These are phyloP conservation scores for Zoanthus sansibaricus DNA, from an alignment of 92 coral and sea anemone genomes.

Conservation along the genomic window DNA sequence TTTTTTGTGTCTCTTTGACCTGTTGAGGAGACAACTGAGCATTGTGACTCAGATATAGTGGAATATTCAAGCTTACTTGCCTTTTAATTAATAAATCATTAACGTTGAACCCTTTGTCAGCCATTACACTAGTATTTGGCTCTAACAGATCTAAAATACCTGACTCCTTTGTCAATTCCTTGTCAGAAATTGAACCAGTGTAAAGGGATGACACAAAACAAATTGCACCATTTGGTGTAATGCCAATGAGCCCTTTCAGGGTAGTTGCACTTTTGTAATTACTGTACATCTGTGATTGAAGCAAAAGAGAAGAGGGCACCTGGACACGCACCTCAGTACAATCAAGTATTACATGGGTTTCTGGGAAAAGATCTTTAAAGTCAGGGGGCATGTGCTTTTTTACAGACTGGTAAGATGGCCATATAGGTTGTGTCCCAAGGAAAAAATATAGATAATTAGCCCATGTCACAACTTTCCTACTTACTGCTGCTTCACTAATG, in stretches of 20 bases:
- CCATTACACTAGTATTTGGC: slow-evolving; percentile 5
- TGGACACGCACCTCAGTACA: slow-evolving; percentile 44
- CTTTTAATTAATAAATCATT: neutral
- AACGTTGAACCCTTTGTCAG: slow-evolving; percentile 2
- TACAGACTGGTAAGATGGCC: slow-evolving; percentile 44
- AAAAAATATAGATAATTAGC: slow-evolving; percentile 60
- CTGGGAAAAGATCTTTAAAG: slow-evolving; percentile 35
- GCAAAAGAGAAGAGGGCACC: slow-evolving; percentile 38
- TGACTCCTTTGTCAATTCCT: slow-evolving; percentile 13
- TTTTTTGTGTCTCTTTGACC: slow-evolving; percentile 46
- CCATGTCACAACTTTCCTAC: slow-evolving; percentile 60
- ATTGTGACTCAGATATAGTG: slow-evolving; percentile 2
- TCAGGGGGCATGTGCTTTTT: slow-evolving; percentile 45
- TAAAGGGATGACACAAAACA: slow-evolving; percentile 7
- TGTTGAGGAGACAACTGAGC: neutral
- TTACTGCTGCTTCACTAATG: slow-evolving; percentile 37
- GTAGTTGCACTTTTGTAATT: slow-evolving; percentile 7
- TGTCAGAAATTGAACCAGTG: slow-evolving; percentile 22
- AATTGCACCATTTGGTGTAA: slow-evolving; percentile 19
- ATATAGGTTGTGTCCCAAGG: slow-evolving; percentile 51
- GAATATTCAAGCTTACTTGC: neutral
- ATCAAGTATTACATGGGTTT: slow-evolving; percentile 45
- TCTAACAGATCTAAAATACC: slow-evolving; percentile 4
- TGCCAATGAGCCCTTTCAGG: slow-evolving; percentile 12
- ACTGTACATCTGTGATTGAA: slow-evolving; percentile 48